These are phyloP conservation scores for Endotricha flammealis DNA, from an alignment of 2,888 invertebrate genomes.

Conservation along the genomic window DNA sequence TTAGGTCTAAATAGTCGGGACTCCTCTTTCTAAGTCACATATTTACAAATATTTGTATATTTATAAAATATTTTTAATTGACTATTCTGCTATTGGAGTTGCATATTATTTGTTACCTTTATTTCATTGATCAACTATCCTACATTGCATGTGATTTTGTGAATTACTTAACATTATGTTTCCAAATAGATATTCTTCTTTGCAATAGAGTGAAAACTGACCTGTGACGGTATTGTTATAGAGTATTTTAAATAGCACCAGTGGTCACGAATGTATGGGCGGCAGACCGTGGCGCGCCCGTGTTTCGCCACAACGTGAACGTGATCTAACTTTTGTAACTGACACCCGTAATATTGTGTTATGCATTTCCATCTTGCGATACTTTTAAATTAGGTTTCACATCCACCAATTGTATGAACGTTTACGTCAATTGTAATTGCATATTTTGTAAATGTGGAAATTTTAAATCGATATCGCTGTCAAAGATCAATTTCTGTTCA, in stretches of 20 bases:
- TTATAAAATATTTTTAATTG: no score
- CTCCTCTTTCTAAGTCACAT: no score
- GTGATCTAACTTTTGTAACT: slow-evolving; percentile 43
- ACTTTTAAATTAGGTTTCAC: slow-evolving; percentile 22
- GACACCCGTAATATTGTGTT: slow-evolving; percentile 18
- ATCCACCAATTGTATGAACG: slow-evolving; percentile 25
- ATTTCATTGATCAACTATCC: not conserved
- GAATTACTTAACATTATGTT: slow-evolving; percentile 11
- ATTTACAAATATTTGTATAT: no score
- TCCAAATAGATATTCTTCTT: slow-evolving; percentile 28
- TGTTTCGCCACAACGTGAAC: slow-evolving; percentile 39
- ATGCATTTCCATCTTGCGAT: slow-evolving; percentile 26
- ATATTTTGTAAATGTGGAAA: no score
- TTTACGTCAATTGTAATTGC: slow-evolving; percentile 30
- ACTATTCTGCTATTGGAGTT: no score
- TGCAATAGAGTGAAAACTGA: slow-evolving; percentile 29
- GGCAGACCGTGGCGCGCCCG: slow-evolving; percentile 24
- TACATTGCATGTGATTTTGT: not conserved
- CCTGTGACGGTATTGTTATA: slow-evolving; percentile 29
- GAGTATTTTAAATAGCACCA: slow-evolving; percentile 23
- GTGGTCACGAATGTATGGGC: slow-evolving; percentile 22
- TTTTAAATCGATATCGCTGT: no score
- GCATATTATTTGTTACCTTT: no score
- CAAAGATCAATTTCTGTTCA: no score
- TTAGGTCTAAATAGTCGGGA: no score